These are phyloP conservation scores for Gymnothorax reevesii DNA, from an alignment of 2,797 vertebrate genomes.

Conservation along the genomic window DNA sequence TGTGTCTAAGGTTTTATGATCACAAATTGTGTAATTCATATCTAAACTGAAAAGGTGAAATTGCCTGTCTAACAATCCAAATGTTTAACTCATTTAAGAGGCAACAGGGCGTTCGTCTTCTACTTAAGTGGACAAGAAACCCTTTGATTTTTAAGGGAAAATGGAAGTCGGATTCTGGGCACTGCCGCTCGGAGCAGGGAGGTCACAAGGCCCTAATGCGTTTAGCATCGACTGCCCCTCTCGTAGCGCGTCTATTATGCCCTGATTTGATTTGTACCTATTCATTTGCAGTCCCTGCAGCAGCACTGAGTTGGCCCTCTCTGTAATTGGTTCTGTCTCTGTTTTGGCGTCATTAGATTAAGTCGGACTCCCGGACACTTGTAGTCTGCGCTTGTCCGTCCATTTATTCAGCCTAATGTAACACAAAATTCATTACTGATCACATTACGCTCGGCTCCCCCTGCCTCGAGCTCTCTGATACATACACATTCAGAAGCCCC, in stretches of 20 bases:
- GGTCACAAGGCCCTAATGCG: conserved; percentile 96
- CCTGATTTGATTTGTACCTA: conserved; percentile 94
- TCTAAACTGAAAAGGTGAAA: conserved; percentile 45
- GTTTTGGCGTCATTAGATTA: conserved; percentile 99
- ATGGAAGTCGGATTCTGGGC: conserved; percentile 81
- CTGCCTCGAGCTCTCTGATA: conserved; percentile 80
- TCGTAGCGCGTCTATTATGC: conserved; percentile 90
- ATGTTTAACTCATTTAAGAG: conserved; percentile 85
- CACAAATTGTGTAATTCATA: conserved; percentile 54
- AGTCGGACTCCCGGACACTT: conserved; percentile 93
- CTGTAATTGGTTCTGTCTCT: conserved; percentile 94
- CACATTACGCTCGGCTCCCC: conserved; percentile 96
- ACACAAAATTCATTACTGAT: conserved; percentile 99
- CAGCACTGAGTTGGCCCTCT: conserved; percentile 86
- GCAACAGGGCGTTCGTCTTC: conserved; percentile 67
- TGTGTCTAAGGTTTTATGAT: conserved; percentile 52
- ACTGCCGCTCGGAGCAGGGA: conserved; percentile 83
- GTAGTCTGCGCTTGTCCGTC: conserved; percentile 92
- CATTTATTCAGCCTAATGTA: conserved; percentile 95
- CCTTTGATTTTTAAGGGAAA: conserved; percentile 81
- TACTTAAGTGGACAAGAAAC: conserved; percentile 85
- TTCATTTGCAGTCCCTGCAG: conserved; percentile 94
- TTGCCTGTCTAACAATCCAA: conserved; percentile 69
- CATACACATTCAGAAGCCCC: conserved; percentile 88
- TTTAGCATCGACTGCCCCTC: conserved; percentile 98